A percentile compares a stretch with the other conserved stretches of the same genome.
These are phyloP conservation scores for Herpetotheres cachinnans DNA, from an alignment of 2,113 vertebrate species.

Conservation along the genomic window DNA sequence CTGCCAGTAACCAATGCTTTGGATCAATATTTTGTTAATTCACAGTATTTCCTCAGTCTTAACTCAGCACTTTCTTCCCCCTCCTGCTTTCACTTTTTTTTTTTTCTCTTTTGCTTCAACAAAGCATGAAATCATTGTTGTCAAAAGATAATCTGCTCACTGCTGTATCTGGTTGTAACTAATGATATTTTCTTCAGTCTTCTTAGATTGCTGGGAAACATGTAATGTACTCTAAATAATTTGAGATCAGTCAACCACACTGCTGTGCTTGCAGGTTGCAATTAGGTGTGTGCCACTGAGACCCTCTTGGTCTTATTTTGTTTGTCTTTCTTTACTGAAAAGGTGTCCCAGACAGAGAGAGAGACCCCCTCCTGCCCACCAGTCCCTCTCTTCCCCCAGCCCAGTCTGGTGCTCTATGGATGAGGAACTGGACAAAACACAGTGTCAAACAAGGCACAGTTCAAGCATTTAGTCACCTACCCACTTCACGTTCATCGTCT, in stretches of 20 bases:
- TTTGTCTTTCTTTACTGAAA: background rate
- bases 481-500: background rate
- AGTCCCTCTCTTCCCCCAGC: background rate
- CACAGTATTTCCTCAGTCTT: background rate
- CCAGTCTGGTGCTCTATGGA: background rate
- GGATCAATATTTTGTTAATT: background rate
- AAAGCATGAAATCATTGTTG: slow-evolving; percentile 22
- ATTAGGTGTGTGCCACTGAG: background rate
- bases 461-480: background rate
- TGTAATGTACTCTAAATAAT: background rate
- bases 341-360: background rate
- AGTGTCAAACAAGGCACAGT: background rate
- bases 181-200: background rate
- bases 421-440: background rate
- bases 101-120: background rate
- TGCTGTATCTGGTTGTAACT: background rate
- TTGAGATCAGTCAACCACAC: background rate
- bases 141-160: background rate
- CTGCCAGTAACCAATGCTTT: background rate
- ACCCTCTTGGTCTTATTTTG: background rate
- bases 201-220: background rate
- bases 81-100: background rate
- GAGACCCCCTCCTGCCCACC: background rate
- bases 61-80: background rate
- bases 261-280: background rate